A percentile compares a stretch with the other conserved stretches of the same genome.
These are phyloP conservation scores for Pecten maximus DNA, from an alignment of 2,888 invertebrate genomes.

Conservation along the genomic window DNA sequence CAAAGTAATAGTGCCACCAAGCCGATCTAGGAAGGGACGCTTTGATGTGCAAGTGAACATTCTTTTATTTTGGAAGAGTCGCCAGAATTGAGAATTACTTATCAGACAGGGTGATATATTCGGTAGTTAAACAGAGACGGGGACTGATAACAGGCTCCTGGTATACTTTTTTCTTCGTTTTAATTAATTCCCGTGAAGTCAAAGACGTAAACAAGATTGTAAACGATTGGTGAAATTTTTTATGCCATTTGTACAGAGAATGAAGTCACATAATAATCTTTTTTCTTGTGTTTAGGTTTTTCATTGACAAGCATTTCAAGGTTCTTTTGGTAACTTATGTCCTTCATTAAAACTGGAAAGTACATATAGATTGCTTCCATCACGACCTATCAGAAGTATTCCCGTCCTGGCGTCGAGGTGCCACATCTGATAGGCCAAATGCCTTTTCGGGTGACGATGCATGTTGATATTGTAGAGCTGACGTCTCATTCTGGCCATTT, in stretches of 20 bases:
- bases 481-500: background rate
- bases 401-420: background rate
- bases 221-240: background rate
- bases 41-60: conserved; percentile 16
- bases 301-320: conserved; percentile 30
- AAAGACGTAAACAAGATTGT: conserved; percentile 13
- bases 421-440: background rate
- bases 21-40: background rate
- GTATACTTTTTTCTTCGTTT: background rate
- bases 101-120: background rate
- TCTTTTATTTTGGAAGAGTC: conserved; percentile 22
- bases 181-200: conserved; percentile 24
- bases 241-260: background rate
- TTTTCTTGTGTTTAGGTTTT: conserved; percentile 18
- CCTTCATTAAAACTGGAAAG: conserved; percentile 30
- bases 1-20: background rate
- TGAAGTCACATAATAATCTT: background rate
- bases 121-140: conserved; percentile 5
- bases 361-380: background rate
- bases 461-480: background rate
- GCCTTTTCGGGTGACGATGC: background rate
- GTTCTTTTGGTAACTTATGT: conserved; percentile 1
- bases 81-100: conserved; percentile 30
- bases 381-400: background rate
- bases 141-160: background rate